phyloP scores from a whole-genome alignment of 1,140 invertebrate species.

The Vanessa atalanta region DNA sequence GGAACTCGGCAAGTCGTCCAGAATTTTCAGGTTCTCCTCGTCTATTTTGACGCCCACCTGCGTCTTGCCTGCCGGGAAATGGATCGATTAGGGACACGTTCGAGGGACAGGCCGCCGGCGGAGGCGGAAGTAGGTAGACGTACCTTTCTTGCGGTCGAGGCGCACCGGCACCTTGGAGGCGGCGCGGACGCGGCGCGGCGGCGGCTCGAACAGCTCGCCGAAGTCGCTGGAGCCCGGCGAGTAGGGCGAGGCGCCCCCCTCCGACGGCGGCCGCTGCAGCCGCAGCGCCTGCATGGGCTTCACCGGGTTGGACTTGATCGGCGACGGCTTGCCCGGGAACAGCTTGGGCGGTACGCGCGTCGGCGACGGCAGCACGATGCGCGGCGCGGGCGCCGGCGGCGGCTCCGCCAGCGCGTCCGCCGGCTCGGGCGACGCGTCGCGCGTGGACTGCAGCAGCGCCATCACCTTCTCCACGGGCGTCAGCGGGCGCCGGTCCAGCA shows the following conservation, averaged over 20 bases:
- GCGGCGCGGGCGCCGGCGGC: slow-evolving; percentile 55
- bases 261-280: slow-evolving; percentile 53
- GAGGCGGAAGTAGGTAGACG: slow-evolving; percentile 75
- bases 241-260: slow-evolving; percentile 90
- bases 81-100: slow-evolving; percentile 60
- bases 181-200: slow-evolving; percentile 63
- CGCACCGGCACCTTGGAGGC: slow-evolving; percentile 37
- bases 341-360: slow-evolving; percentile 76
- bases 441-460: slow-evolving; percentile 71
- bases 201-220: slow-evolving; percentile 92
- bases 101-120: slow-evolving; percentile 61
- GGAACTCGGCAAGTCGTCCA: slow-evolving; percentile 94
- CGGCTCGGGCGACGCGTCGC: slow-evolving; percentile 76
- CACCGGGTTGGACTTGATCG: slow-evolving; percentile 81
- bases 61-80: slow-evolving; percentile 79
- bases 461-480: slow-evolving; percentile 75
- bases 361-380: slow-evolving; percentile 77
- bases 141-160: slow-evolving; percentile 32
- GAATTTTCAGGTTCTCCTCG: slow-evolving; percentile 88
- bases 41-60: slow-evolving; percentile 87
- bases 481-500: slow-evolving; percentile 68
- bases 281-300: slow-evolving; percentile 80
- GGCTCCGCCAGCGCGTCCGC: slow-evolving; percentile 55
- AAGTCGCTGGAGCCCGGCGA: slow-evolving; percentile 91
- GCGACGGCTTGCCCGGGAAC: slow-evolving; percentile 78